phyloP scores from a whole-genome alignment of 2,113 vertebrate genomes.

The Lepisosteus oculatus region DNA sequence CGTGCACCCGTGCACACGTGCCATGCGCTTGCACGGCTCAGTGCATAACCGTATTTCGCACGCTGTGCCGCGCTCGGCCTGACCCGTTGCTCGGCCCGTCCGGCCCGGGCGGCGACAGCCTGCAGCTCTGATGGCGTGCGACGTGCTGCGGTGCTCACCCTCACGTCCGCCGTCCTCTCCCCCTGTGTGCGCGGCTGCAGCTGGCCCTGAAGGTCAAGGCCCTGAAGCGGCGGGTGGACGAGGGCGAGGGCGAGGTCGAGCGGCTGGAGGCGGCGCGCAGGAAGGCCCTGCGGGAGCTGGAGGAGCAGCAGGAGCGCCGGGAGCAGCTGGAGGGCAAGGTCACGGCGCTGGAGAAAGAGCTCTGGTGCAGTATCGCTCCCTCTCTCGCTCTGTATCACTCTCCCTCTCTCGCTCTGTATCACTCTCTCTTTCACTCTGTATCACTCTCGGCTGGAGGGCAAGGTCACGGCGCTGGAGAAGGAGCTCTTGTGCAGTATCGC shows the following conservation, averaged over 20 bases:
- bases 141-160: neutral
- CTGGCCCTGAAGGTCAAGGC: slow-evolving; percentile 85
- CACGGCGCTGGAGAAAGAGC: slow-evolving; percentile 80
- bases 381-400: neutral
- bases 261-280: slow-evolving; percentile 77
- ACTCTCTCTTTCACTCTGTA: slow-evolving; percentile 16
- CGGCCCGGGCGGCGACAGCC: too few relatives aligned
- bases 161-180: neutral
- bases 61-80: too few relatives aligned
- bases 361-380: slow-evolving; percentile 64
- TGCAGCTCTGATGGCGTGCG: too few relatives aligned
- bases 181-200: slow-evolving; percentile 48
- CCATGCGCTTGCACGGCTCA: too few relatives aligned
- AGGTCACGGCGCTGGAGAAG: neutral
- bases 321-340: slow-evolving; percentile 81
- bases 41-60: too few relatives aligned
- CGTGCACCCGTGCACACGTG: slow-evolving; percentile 10
- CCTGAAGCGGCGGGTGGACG: slow-evolving; percentile 90
- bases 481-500: neutral
- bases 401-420: too few relatives aligned
- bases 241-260: slow-evolving; percentile 88
- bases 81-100: too few relatives aligned
- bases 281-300: slow-evolving; percentile 85
- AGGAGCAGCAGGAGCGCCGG: slow-evolving; percentile 86
- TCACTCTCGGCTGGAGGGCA: neutral